These are phyloP conservation scores for Raja brachyura DNA, from an alignment of 2,113 vertebrate species.

Conservation along the genomic window DNA sequence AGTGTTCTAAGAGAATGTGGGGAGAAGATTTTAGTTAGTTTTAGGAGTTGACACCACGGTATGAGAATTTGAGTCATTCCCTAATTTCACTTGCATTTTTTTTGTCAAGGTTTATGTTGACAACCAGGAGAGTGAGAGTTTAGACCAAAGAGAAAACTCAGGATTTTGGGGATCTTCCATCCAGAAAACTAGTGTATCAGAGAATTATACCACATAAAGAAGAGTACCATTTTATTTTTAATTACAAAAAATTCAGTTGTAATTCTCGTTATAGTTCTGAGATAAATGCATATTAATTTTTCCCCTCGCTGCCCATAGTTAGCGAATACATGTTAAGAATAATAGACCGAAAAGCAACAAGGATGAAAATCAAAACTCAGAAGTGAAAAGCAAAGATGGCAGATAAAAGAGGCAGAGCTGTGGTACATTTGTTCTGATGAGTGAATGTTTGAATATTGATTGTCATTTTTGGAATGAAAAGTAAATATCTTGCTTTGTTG, in stretches of 20 bases:
- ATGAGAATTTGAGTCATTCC: neutral
- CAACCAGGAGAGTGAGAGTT: neutral
- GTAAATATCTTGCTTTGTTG: too few species aligned
- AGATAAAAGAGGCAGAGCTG: neutral
- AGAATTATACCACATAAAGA: neutral
- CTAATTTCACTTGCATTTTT: too few species aligned
- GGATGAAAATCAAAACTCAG: neutral
- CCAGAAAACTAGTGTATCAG: neutral
- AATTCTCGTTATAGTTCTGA: neutral
- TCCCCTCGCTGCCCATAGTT: neutral
- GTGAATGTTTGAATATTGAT: neutral
- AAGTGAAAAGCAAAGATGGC: neutral
- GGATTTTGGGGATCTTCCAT: neutral
- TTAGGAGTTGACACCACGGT: neutral
- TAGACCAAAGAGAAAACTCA: neutral
- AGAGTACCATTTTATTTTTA: too few species aligned
- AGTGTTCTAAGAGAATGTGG: neutral
- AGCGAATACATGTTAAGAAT: neutral
- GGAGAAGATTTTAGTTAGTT: neutral
- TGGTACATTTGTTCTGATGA: neutral
- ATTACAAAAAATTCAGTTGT: neutral
- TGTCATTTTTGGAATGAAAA: too few species aligned
- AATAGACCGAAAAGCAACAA: neutral
- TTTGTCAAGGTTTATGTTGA: neutral
- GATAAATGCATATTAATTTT: neutral